phyloP scores from a whole-genome alignment of 2,888 invertebrate species.

The Plagodis pulveraria region DNA sequence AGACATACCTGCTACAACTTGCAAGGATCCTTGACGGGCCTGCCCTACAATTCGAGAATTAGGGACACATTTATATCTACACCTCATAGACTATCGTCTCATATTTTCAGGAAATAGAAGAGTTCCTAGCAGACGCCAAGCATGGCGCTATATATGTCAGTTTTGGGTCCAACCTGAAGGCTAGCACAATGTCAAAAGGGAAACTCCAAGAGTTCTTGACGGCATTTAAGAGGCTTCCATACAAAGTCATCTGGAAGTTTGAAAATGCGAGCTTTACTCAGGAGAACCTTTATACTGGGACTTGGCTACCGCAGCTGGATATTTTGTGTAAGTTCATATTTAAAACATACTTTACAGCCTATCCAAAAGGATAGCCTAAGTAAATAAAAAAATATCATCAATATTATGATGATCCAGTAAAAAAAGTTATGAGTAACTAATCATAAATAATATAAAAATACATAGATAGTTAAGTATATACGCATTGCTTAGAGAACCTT shows the following conservation, averaged over 20 bases:
- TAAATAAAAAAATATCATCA: too few species aligned
- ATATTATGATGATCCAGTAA: too few species aligned
- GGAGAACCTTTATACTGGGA: slow-evolving; percentile 84
- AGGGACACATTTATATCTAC: too few species aligned
- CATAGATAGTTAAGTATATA: too few species aligned
- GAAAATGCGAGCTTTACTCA: slow-evolving; percentile 85
- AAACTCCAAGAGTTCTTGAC: slow-evolving; percentile 84
- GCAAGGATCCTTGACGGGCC: too few species aligned
- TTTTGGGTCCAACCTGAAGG: slow-evolving; percentile 89
- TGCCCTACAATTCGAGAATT: too few species aligned
- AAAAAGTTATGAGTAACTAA: too few species aligned
- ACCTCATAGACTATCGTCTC: not conserved
- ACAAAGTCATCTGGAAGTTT: slow-evolving; percentile 90
- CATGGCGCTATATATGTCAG: slow-evolving; percentile 89
- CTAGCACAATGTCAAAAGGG: slow-evolving; percentile 84
- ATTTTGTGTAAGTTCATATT: slow-evolving; percentile 84
- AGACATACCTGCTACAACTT: too few species aligned
- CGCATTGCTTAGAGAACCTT: too few species aligned
- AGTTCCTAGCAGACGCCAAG: slow-evolving; percentile 85
- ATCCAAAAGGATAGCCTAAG: too few species aligned
- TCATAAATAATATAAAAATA: too few species aligned
- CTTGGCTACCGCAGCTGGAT: slow-evolving; percentile 89
- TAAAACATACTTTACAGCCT: too few species aligned
- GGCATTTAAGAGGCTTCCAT: slow-evolving; percentile 86
- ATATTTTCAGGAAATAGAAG: slow-evolving; percentile 79